A percentile compares a stretch with the other conserved stretches of the same genome.
Evolutionary conservation across 2,113 vertebrate genomes (phyloP).

Genomic region (Natator depressus): DNA sequence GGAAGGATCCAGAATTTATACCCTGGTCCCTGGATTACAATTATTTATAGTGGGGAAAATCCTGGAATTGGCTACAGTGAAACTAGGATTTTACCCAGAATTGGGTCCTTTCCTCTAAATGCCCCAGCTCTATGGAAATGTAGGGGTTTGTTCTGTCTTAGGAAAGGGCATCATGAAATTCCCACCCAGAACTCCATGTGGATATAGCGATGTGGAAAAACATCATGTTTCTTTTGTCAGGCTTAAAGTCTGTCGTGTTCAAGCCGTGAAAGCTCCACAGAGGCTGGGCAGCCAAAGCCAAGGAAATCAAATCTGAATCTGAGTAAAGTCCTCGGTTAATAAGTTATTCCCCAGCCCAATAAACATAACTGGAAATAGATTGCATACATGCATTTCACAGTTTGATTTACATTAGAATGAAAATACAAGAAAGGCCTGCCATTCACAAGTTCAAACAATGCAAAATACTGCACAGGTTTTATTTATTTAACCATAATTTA

Average conservation of each 20-base stretch:
- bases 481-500: constrained; percentile 53
- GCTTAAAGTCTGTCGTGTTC: constrained; percentile 41
- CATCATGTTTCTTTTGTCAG: constrained; percentile 46
- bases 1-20: background rate
- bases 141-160: background rate
- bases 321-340: constrained; percentile 66
- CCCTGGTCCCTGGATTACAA: background rate
- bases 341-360: constrained; percentile 63
- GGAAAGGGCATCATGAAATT: background rate
- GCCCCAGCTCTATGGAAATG: accelerated
- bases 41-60: background rate
- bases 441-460: constrained; percentile 65
- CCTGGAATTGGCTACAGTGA: constrained; percentile 3
- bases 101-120: constrained; percentile 14
- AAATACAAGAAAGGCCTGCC: constrained; percentile 47
- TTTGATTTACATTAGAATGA: constrained; percentile 71
- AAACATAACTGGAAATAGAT: constrained; percentile 73
- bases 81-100: constrained; percentile 52
- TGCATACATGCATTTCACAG: constrained; percentile 68
- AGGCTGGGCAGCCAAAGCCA: constrained; percentile 59
- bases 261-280: constrained; percentile 42
- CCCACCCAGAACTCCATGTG: background rate
- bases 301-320: constrained; percentile 70
- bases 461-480: constrained; percentile 56
- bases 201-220: constrained; percentile 8